Percentiles rank a stretch among this genome's conserved stretches.
Evolutionary conservation across 92 coral and sea anemone species (phyloP).

Genomic region (Montipora capitata): DNA sequence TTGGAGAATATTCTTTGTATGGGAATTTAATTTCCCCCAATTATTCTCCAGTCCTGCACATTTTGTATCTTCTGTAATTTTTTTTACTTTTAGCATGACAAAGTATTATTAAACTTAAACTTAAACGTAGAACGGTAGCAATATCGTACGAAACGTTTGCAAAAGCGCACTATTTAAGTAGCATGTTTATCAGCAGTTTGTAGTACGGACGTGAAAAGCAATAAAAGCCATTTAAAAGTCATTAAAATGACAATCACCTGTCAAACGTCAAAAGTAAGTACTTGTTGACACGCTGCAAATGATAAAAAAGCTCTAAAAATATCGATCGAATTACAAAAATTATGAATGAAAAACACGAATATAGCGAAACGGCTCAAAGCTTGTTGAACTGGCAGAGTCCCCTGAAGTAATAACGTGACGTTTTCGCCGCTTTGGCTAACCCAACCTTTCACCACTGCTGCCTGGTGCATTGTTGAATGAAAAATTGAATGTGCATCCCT

Average conservation of each 20-base stretch:
- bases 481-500: slow-evolving; percentile 18
- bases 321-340: background rate
- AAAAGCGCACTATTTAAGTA: no score
- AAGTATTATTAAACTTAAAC: no score
- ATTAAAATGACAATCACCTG: background rate
- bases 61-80: no score
- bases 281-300: background rate
- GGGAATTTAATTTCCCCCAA: no score
- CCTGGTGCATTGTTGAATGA: slow-evolving; percentile 17
- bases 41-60: no score
- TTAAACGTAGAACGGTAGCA: no score
- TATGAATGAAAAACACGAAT: background rate
- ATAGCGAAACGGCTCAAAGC: background rate
- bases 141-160: no score
- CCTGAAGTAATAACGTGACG: background rate
- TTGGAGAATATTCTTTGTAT: no score
- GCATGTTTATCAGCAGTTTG: no score
- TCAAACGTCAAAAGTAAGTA: background rate
- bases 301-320: background rate
- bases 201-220: background rate
- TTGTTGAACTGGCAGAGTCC: background rate
- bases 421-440: background rate
- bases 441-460: background rate
- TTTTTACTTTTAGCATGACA: no score
- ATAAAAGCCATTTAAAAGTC: background rate